Conservation (phyloP, 1,140 invertebrate genomes). For the Palaemon carinicauda region DNA sequence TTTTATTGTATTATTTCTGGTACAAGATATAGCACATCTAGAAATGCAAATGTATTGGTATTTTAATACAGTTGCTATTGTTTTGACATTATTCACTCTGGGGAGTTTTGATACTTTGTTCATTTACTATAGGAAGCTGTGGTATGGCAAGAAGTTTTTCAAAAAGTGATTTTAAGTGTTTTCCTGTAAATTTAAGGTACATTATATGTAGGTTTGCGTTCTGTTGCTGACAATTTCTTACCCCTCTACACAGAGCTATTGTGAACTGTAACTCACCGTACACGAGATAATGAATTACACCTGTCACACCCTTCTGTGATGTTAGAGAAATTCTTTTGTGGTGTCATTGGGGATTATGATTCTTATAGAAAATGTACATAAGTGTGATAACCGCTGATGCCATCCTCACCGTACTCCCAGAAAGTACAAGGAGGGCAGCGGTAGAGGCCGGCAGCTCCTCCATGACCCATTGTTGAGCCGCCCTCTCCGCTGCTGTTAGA, state of each 20-base stretch:
- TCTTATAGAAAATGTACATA: neutral
- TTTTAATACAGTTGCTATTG: no score
- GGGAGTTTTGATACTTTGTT: no score
- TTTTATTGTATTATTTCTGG: no score
- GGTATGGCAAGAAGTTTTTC: no score
- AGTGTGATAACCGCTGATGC: slow-evolving; percentile 23
- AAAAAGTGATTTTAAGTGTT: no score
- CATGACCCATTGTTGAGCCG: slow-evolving; percentile 23
- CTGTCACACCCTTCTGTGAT: slow-evolving; percentile 50
- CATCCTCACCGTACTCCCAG: slow-evolving; percentile 46
- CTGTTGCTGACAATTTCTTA: neutral
- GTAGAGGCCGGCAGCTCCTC: slow-evolving; percentile 12
- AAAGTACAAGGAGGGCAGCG: slow-evolving; percentile 56
- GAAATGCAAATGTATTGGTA: no score
- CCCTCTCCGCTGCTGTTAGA: slow-evolving; percentile 49
- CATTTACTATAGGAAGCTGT: no score
- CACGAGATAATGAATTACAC: slow-evolving; percentile 33
- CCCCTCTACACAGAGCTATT: neutral
- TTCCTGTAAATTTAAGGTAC: no score
- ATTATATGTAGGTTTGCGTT: no score
- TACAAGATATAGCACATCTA: no score
- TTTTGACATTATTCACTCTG: no score
- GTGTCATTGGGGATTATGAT: slow-evolving; percentile 29
- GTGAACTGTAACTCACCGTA: slow-evolving; percentile 16
- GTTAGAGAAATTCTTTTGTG: slow-evolving; percentile 43